phyloP scores from a whole-genome alignment of 2,888 invertebrate species.

The Steinernema scapterisci region DNA sequence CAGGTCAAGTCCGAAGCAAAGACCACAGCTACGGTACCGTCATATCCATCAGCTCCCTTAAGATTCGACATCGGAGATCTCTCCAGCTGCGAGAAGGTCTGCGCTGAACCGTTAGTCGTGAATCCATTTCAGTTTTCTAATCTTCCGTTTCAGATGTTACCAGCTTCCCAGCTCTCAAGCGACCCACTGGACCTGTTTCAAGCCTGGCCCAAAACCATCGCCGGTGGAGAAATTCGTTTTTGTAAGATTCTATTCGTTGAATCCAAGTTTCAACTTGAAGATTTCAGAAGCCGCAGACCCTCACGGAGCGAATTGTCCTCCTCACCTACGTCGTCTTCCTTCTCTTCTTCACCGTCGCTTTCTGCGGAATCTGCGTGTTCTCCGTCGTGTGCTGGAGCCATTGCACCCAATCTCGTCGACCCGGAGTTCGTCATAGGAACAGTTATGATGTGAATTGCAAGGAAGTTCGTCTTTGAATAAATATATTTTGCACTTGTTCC shows the following conservation, averaged over 20 bases:
- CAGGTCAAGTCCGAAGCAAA: too few species aligned
- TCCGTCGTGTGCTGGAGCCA: background rate
- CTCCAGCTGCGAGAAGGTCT: background rate
- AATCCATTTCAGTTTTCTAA: background rate
- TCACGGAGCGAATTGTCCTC: background rate
- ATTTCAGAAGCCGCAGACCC: conserved; percentile 11
- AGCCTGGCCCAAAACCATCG: background rate
- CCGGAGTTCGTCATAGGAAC: background rate
- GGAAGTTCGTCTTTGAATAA: background rate
- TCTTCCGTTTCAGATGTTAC: background rate
- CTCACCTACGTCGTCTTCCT: conserved; percentile 20
- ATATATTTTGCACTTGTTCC: background rate
- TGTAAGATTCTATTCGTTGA: background rate
- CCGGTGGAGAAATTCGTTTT: background rate
- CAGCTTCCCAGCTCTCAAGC: background rate
- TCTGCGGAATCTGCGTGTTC: conserved; percentile 6
- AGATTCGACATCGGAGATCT: background rate
- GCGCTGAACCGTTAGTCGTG: background rate
- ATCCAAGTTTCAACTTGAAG: background rate
- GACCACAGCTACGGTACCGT: too few species aligned
- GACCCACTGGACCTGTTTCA: background rate
- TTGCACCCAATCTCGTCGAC: background rate
- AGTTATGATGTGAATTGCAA: background rate
- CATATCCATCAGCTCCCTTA: background rate
- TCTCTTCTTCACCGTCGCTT: background rate